Evolutionary conservation across 2,113 vertebrate genomes (phyloP), one percentile per base, ranked within the genome.

Genomic region (Lagopus muta): DNA sequence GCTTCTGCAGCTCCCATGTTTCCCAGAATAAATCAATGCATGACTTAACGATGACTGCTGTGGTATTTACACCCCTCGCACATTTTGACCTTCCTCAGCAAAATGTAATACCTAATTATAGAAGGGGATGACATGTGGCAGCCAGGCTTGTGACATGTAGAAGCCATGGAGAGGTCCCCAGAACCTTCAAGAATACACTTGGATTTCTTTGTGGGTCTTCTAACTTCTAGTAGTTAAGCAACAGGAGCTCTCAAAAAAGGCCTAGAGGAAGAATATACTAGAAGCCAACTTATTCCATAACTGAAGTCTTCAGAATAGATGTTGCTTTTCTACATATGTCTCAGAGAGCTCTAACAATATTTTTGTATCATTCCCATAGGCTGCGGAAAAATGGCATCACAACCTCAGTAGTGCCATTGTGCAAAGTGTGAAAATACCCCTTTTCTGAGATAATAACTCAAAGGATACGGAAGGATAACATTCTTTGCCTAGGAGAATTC

Each of bases 11-110:
- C 94, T 91, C 50, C 86, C 24, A 34, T 58, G 88, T 94, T 95
- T 97, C 93, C 94, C 82, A 94, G 93, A 93, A 97, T 95, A 97
- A 96, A 92, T 92, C 90, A 72, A 78, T 88, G 91, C 92, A 64
- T 97, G 96, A 94, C 89, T 92, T 74, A 70, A 67, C n/a, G 87
- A 30, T 95, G 95, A 88, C 90, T 94, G 86, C 70, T 92, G 88
- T 76, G 83, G 61, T 88, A 93, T 92, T 95, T 94, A 84, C 88
- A 88, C 95, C 61, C 80, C 77, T 91, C 89, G 64, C 40, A 25
- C 43, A 28, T 91, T 93, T 90, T 94, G 79, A 97, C 95, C 93
- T 93, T 91, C 90, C 88, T 95, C 88, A 95, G 85, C 86, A 95
- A 96, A 94, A 88, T 91, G 79, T 38, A 93, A 67, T 81, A 48